A percentile compares a stretch with the other conserved stretches of the same genome.
Conservation (phyloP, 2,888 invertebrate genomes). For the Oscheius onirici region DNA sequence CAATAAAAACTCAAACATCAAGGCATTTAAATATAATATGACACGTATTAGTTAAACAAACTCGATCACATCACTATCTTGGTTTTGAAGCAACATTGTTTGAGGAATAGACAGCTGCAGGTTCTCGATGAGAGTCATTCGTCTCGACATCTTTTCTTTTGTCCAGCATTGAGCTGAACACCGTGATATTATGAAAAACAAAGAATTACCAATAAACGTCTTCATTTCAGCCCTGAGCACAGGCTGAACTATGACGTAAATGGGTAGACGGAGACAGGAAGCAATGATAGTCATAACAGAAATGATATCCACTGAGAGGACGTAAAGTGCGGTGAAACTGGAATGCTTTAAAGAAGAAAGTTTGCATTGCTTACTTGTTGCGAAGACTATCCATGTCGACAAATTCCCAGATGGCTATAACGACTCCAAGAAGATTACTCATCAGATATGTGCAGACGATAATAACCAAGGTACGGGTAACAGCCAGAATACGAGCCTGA, state of each 20-base stretch:
- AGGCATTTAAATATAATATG: background rate
- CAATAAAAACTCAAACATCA: background rate
- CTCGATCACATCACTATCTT: constrained; percentile 22
- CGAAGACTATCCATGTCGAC: constrained; percentile 38
- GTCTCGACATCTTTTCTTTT: constrained; percentile 30
- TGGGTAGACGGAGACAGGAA: constrained; percentile 56
- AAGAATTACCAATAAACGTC: constrained; percentile 44
- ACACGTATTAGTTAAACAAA: constrained; percentile 19
- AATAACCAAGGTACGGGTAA: constrained; percentile 54
- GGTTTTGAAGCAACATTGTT: constrained; percentile 23
- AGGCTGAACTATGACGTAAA: constrained; percentile 57
- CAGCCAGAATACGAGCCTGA: constrained; percentile 55
- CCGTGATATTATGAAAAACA: background rate
- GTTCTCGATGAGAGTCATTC: constrained; percentile 35
- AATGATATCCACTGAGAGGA: constrained; percentile 54
- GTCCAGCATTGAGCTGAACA: constrained; percentile 37
- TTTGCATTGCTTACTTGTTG: constrained; percentile 33
- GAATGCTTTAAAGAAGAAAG: constrained; percentile 12
- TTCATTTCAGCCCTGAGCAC: constrained; percentile 50
- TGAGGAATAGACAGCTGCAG: constrained; percentile 9
- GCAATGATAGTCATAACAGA: constrained; percentile 55
- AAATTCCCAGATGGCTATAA: constrained; percentile 57
- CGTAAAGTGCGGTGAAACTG: constrained; percentile 52
- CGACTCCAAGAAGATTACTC: constrained; percentile 48
- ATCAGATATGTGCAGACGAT: constrained; percentile 59